Base-by-base conservation (phyloP, 2,888 invertebrate species). In the Xestobium rufovillosum region DNA sequence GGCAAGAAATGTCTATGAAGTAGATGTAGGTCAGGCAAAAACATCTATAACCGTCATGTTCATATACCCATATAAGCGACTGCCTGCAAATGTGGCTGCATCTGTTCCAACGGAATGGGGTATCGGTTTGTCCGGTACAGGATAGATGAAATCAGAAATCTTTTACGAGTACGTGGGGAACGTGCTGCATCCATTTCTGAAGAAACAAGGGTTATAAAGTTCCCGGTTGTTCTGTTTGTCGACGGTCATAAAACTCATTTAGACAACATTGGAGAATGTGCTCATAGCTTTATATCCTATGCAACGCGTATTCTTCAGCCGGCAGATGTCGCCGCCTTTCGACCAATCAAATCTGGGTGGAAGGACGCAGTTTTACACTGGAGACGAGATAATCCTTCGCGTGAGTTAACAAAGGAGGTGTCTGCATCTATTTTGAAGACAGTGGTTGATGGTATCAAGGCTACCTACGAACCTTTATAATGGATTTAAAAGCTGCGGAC, bases 141-240 rank as follows among this genome's bases (percentile, higher is more conserved):
- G 65, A 2, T 65, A 62, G 63, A 66, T 65, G 64, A 62, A 56
- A 14, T 32, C 55, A 1, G 60, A 62, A 25, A 15, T 60, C 4
- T 66, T 66, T 43, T 54, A 51, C 38, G 59, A 64, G 33, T 66
- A 63, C 36, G 55, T 63, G 14, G 36, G 33, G 13, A 45, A 45
- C 29, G 36, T 48, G 17, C 64, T 43, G 34, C 60, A 13, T 60
- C 60, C 42, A 49, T 63, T 32, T 59, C 39, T 62, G 38, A 51
- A 52, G 4, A 46, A 45, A 38, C 32, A 44, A 14, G 40, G 43
- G 35, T 39, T 2, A 41, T 46, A 36, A 38, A 31, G 38, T 55
- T 60, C 34, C 60, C 59, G 3, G 42, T 64, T 2, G 51, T 64
- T 34, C 38, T 64, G 3, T 63, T 62, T 42, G 52, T 64, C 14